phyloP scores from a whole-genome alignment of 2,113 vertebrate genomes.

The Fulica atra region DNA sequence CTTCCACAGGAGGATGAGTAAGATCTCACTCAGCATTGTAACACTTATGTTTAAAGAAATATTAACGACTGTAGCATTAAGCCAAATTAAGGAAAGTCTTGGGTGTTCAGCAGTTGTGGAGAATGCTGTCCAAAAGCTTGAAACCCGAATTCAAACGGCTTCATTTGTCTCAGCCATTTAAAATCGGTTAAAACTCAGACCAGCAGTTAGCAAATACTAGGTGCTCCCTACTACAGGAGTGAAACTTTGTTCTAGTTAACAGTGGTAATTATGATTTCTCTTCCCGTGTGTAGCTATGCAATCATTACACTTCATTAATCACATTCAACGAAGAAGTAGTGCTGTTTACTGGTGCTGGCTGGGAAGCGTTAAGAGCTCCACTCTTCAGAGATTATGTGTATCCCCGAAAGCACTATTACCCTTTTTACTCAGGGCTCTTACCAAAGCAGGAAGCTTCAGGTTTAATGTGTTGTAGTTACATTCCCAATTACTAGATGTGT shows the following conservation, averaged over 20 bases:
- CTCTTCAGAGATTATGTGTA: neutral
- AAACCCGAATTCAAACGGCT: neutral
- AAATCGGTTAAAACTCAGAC: neutral
- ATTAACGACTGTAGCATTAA: neutral
- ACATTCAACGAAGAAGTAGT: neutral
- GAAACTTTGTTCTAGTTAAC: neutral
- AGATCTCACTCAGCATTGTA: neutral
- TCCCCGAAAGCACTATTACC: neutral
- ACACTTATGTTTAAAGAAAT: neutral
- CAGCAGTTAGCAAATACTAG: neutral
- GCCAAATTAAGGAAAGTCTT: neutral
- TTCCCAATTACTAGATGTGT: neutral
- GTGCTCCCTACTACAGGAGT: neutral
- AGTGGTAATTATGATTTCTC: neutral
- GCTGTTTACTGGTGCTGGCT: neutral
- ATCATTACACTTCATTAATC: conserved; percentile 39
- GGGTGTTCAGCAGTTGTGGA: neutral
- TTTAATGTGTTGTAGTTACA: conserved; percentile 2
- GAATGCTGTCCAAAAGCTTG: neutral
- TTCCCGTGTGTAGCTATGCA: neutral
- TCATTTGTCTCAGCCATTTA: neutral
- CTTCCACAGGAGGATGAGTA: neutral
- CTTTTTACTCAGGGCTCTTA: neutral
- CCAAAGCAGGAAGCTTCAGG: neutral
- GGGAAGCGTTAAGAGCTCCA: neutral